Conservation (phyloP, 2,888 invertebrate genomes). For the Coelopa pilipes region DNA sequence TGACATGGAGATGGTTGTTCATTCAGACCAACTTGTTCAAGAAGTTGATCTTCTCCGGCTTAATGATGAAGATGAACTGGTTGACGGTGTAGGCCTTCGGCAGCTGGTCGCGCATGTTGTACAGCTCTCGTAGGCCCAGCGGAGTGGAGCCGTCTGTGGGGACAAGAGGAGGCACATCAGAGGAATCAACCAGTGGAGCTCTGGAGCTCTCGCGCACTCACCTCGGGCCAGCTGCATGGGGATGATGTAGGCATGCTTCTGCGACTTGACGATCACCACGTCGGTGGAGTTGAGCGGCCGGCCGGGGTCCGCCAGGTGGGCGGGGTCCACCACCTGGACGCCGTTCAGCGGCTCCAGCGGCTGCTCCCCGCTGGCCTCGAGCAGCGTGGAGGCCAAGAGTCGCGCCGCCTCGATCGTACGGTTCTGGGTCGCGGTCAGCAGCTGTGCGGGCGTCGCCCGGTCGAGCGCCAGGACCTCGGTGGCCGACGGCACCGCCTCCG, state of each 20-base stretch:
- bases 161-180: background rate
- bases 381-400: constrained; percentile 45
- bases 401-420: constrained; percentile 48
- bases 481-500: too few species aligned
- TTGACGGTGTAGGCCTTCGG: constrained; percentile 51
- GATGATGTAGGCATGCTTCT: constrained; percentile 50
- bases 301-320: constrained; percentile 29
- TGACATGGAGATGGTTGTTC: constrained; percentile 17
- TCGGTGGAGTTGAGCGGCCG: constrained; percentile 44
- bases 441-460: constrained; percentile 38
- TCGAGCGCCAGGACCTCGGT: constrained; percentile 42
- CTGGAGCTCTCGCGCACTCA: too few species aligned
- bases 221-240: constrained; percentile 45
- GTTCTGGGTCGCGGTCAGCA: constrained; percentile 44
- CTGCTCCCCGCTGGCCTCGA: constrained; percentile 44
- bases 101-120: constrained; percentile 47
- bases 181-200: background rate
- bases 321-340: constrained; percentile 29
- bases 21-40: constrained; percentile 52
- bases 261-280: constrained; percentile 50
- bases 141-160: constrained; percentile 43
- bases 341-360: constrained; percentile 36
- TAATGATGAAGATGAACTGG: constrained; percentile 55
- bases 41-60: constrained; percentile 53
- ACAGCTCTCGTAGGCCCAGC: constrained; percentile 43